Evolutionary conservation across 2,113 vertebrate species (phyloP).

Genomic region (Actenoides lindsayi): DNA sequence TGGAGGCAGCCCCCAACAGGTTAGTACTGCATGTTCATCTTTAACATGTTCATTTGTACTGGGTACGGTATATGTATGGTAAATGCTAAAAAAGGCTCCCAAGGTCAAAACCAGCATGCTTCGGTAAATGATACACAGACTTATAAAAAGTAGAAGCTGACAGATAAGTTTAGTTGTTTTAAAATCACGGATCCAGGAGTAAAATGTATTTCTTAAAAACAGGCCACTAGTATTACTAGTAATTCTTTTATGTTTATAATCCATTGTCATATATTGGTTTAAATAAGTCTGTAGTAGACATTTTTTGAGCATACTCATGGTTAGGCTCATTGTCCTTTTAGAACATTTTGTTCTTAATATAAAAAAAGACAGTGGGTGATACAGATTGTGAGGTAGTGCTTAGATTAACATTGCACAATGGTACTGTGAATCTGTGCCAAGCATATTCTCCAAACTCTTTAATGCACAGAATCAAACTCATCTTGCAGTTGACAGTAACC

Average conservation of each 20-base stretch:
- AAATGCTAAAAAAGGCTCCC: not conserved
- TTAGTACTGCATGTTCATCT: slow-evolving; percentile 58
- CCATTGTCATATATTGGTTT: not conserved
- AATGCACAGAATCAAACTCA: not conserved
- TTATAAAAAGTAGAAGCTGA: not conserved
- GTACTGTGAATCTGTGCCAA: not conserved
- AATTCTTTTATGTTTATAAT: not conserved
- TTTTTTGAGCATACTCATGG: not conserved
- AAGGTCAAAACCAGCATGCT: not conserved
- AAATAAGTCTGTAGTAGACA: not conserved
- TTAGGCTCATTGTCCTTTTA: not conserved
- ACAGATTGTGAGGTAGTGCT: not conserved
- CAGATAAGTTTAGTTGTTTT: not conserved
- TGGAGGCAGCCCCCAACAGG: slow-evolving; percentile 85
- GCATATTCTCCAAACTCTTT: not conserved
- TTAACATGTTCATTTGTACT: not conserved
- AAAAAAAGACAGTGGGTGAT: not conserved
- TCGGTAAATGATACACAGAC: not conserved
- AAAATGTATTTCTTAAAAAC: not conserved
- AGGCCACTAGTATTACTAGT: not conserved
- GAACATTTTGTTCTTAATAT: not conserved
- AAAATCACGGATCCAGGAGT: not conserved
- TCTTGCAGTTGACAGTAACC: not conserved
- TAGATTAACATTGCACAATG: not conserved
- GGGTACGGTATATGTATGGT: not conserved